Conservation (phyloP, 2,888 invertebrate genomes). For the Eupithecia tripunctaria region DNA sequence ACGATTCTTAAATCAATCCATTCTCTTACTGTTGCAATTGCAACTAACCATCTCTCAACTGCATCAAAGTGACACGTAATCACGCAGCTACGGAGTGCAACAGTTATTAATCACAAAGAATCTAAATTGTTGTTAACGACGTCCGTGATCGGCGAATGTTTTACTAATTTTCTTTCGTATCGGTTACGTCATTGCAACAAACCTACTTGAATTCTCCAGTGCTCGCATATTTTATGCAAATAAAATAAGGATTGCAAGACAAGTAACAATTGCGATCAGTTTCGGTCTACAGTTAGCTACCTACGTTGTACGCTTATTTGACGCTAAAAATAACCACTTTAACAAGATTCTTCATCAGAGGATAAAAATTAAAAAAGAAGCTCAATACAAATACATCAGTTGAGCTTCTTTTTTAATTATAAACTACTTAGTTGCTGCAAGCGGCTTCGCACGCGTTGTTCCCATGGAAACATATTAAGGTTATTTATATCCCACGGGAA, state of each 20-base stretch:
- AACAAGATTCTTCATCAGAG: background rate
- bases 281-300: conserved; percentile 57
- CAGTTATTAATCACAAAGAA: conserved; percentile 67
- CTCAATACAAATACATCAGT: too few relatives aligned
- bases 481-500: too few relatives aligned
- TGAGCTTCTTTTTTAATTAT: too few relatives aligned
- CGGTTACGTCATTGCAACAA: conserved; percentile 72
- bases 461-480: too few relatives aligned
- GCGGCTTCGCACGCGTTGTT: too few relatives aligned
- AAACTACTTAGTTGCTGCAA: too few relatives aligned
- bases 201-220: conserved; percentile 68
- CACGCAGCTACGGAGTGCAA: conserved; percentile 51
- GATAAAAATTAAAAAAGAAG: background rate
- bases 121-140: conserved; percentile 73
- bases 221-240: conserved; percentile 76
- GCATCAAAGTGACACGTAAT: conserved; percentile 47
- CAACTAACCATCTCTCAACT: conserved; percentile 46
- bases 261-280: conserved; percentile 61
- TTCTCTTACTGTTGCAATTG: conserved; percentile 11
- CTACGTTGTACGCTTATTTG: conserved; percentile 34
- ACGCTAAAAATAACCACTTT: background rate
- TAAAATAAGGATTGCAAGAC: conserved; percentile 69
- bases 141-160: conserved; percentile 71
- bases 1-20: conserved; percentile 52
- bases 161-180: conserved; percentile 74